Base-by-base conservation (phyloP, 2,888 invertebrate genomes). In the Ligdia adustata region DNA sequence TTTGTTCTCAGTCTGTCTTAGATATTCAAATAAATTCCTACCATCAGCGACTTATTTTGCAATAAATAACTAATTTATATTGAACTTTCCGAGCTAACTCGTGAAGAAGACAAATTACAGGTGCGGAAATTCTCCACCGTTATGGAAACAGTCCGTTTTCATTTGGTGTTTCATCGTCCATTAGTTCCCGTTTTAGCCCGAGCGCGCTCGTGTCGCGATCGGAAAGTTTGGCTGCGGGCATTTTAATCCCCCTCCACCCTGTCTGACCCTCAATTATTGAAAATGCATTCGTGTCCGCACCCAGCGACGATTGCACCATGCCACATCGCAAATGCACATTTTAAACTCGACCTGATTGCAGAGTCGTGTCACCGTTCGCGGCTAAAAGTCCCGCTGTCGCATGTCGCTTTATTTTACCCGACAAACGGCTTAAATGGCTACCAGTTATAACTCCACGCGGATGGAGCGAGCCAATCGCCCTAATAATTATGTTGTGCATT, bases 261-360 rank as follows among this genome's bases (percentile, higher is more conserved):
- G 89, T 90, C 89, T 89, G 89, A 87, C 88, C 86, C 81, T 89
- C 86, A 89, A 90, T 90, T 89, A 90, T 90, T 89, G 89, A 89
- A 89, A 89, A 89, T 89, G 86, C 87, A 88, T 85, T 84, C 78
- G 77, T 75, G 80, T 73, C 81, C 82, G 85, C 85, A 84, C 85
- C 84, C 82, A 73, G 78, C 68, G 76, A 75, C 77, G 72, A 75
- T 50, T 69, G 70, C 68, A 66, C 66, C 65, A 55, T 64, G 64
- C 74, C 81, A 69, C 87, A 90, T 90, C 72, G 82, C 82, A 83
- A 89, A 90, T 90, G 90, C 89, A 89, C 90, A 90, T 90, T 90
- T 90, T 89, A 88, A 90, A 89, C 88, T 82, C 82, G 78, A 82
- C 73, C 81, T 89, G 89, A 90, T 89, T 88, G 90, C 88, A 83